These are phyloP conservation scores for Rhinogobius similis DNA, from an alignment of 2,113 vertebrate genomes.

Conservation along the genomic window DNA sequence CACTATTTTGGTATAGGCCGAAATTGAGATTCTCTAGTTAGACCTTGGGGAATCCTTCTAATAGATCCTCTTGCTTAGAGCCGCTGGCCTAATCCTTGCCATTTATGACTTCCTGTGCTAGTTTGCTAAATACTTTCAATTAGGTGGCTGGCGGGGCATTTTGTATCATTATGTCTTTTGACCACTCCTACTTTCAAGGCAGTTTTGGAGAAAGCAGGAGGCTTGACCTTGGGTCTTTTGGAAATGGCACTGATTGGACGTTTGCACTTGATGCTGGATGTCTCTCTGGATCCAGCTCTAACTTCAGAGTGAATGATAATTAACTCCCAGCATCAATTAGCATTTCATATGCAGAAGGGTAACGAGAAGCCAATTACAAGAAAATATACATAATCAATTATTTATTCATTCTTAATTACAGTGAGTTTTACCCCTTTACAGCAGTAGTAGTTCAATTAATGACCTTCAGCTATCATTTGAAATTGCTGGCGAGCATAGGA, in stretches of 20 bases:
- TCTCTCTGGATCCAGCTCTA: slow-evolving; percentile 43
- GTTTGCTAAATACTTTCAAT: slow-evolving; percentile 78
- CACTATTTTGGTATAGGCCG: slow-evolving; percentile 25
- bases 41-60: slow-evolving; percentile 76
- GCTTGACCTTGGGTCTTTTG: slow-evolving; percentile 51
- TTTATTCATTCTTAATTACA: slow-evolving; percentile 79
- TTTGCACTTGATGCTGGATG: slow-evolving; percentile 51
- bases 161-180: slow-evolving; percentile 55
- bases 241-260: slow-evolving; percentile 46
- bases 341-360: slow-evolving; percentile 67
- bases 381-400: slow-evolving; percentile 80
- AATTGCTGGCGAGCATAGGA: slow-evolving; percentile 65
- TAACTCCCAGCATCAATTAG: slow-evolving; percentile 74
- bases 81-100: slow-evolving; percentile 77
- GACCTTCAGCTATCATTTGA: slow-evolving; percentile 78
- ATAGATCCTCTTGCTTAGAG: slow-evolving; percentile 67
- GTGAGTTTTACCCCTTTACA: slow-evolving; percentile 73
- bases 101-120: slow-evolving; percentile 73
- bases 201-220: slow-evolving; percentile 31
- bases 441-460: slow-evolving; percentile 76
- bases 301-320: slow-evolving; percentile 71
- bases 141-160: slow-evolving; percentile 70
- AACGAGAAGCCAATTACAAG: slow-evolving; percentile 76
- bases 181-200: slow-evolving; percentile 51
- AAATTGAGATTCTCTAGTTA: slow-evolving; percentile 64